These are phyloP conservation scores for Rhineura floridana DNA, from an alignment of 2,113 vertebrate genomes.

Conservation along the genomic window DNA sequence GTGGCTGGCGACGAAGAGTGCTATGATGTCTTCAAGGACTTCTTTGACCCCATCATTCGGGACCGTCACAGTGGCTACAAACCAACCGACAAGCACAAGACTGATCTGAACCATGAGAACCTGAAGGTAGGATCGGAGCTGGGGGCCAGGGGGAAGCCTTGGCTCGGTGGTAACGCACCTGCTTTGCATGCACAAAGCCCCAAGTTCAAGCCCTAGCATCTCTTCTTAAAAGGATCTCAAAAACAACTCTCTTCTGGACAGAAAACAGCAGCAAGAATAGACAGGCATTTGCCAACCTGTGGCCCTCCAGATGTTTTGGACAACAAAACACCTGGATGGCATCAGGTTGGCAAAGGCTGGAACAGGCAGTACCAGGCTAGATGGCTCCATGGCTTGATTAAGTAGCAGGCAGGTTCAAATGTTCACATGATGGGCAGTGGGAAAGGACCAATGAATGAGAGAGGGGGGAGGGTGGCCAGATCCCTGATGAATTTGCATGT, in stretches of 20 bases:
- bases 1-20: conserved; percentile 91
- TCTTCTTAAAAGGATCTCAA: no score
- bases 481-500: no score
- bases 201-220: no score
- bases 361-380: no score
- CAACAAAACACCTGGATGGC: no score
- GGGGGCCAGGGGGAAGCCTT: accelerated
- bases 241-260: no score
- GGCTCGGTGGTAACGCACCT: accelerated
- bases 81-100: conserved; percentile 91
- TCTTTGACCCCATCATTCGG: conserved; percentile 90
- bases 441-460: background rate
- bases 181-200: background rate
- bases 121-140: conserved; percentile 80
- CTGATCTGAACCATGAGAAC: conserved; percentile 93
- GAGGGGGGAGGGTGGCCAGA: background rate
- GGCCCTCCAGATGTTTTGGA: no score
- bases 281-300: no score
- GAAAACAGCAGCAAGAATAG: no score
- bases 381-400: no score
- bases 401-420: no score
- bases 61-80: conserved; percentile 93
- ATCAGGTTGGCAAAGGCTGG: no score
- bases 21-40: conserved; percentile 87
- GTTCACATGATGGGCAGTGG: background rate